Evolutionary conservation across 2,888 invertebrate species (phyloP), one percentile per base, ranked within the genome.

Genomic region (Macaria liturata): DNA sequence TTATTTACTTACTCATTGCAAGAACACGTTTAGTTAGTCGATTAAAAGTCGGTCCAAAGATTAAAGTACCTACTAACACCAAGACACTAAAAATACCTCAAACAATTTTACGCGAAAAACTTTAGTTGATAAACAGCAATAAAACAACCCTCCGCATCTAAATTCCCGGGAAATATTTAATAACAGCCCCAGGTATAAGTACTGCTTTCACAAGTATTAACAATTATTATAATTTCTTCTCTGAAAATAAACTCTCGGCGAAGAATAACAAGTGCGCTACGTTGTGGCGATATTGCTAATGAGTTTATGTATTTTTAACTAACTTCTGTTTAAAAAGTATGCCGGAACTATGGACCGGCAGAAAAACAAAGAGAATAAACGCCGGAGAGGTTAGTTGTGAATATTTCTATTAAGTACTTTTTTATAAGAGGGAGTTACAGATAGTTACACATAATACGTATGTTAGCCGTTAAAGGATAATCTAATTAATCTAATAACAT

Each of bases 191-290:
- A 57, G 57, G 49, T 46, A 57, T 8, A 43, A 61, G 63, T 59
- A 52, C 50, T 46, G 55, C 51, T 51, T 51, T 49, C 49, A 60
- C 64, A 64, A 66, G 55, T 68, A 61, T 66, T 63, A 57, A 62
- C 70, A 70, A 72, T 74, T 72, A 72, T 71, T 68, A 64, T 70
- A 75, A 75, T 72, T 75, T 76, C 71, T 74, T 66, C 73, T 47
- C 55, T 62, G 65, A 64, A 69, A 73, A 70, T 66, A 71, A 68
- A 69, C 67, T 65, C 50, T 56, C 55, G 55, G 45, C 53, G 54
- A 51, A 54, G 54, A 61, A 66, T 64, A 67, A 64, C 62, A 61
- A 64, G 65, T 62, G 45, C 49, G 44, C 62, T 59, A 46, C 48
- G 50, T 44, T 57, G 51, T 49, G 61, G 56, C 49, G 58, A 64